Evolutionary conservation across 64 coral and sea anemone genomes (phyloP).

Genomic region (Anthopleura sola): DNA sequence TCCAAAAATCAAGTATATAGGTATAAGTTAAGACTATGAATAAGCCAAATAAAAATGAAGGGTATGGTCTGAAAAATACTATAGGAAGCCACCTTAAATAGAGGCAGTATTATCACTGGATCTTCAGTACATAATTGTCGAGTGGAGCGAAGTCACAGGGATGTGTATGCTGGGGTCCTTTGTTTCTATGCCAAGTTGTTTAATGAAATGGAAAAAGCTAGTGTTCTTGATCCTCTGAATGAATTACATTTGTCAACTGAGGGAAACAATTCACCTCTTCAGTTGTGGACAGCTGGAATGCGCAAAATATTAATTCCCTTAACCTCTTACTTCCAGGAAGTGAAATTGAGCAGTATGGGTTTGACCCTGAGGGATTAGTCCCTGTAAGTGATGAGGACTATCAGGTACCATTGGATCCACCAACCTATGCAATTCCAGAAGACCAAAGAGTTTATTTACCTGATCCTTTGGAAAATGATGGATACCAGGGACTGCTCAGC

Average conservation of each 20-base stretch:
- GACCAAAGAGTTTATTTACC: constrained; percentile 44
- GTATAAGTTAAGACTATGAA: too few relatives aligned
- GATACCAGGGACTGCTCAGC: constrained; percentile 16
- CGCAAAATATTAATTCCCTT: constrained; percentile 59
- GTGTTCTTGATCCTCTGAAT: too few relatives aligned
- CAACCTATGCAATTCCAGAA: constrained; percentile 41
- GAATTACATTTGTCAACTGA: constrained; percentile 90
- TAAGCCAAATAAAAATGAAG: too few relatives aligned
- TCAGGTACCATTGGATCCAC: constrained; percentile 60
- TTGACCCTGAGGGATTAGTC: constrained; percentile 64
- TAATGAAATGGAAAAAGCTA: too few relatives aligned
- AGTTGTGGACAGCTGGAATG: constrained; percentile 77
- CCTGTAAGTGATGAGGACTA: constrained; percentile 61
- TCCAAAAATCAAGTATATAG: too few relatives aligned
- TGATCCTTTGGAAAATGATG: constrained; percentile 63
- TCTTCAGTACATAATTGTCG: too few relatives aligned
- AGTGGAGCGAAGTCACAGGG: too few relatives aligned
- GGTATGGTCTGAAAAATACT: too few relatives aligned
- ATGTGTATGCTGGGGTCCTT: too few relatives aligned
- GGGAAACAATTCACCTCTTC: constrained; percentile 53
- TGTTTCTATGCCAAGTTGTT: too few relatives aligned
- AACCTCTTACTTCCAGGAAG: constrained; percentile 17
- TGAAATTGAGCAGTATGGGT: constrained; percentile 54
- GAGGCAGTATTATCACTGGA: too few relatives aligned
- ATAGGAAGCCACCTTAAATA: too few relatives aligned